phyloP scores from a whole-genome alignment of 1,140 invertebrate genomes.

The Meloidogyne floridensis region DNA sequence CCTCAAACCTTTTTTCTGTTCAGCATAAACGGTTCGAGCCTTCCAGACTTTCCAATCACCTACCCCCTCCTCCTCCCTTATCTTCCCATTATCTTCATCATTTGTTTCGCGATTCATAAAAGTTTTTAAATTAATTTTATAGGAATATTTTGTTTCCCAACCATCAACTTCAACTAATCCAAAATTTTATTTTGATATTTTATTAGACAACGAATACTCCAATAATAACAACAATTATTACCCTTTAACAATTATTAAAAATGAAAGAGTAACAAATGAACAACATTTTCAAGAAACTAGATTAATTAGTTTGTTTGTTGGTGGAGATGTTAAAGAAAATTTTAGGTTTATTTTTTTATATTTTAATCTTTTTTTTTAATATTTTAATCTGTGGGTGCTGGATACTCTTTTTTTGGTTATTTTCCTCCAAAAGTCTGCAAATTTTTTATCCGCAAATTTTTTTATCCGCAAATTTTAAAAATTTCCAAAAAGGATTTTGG shows the following conservation, averaged over 20 bases:
- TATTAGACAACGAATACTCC: not conserved
- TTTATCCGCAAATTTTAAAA: too few relatives aligned
- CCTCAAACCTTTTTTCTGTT: too few relatives aligned
- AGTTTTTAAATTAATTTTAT: not conserved
- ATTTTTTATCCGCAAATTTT: too few relatives aligned
- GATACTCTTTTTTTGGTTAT: too few relatives aligned
- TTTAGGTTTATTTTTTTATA: not conserved
- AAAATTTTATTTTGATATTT: slow-evolving; percentile 20
- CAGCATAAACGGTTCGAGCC: too few relatives aligned
- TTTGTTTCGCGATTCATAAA: too few relatives aligned
- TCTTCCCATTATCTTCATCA: too few relatives aligned
- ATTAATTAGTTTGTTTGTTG: slow-evolving; percentile 70
- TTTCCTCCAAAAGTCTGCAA: too few relatives aligned
- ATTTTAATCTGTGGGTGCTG: too few relatives aligned
- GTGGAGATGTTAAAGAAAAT: not conserved
- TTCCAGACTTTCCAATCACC: too few relatives aligned
- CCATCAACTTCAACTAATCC: not conserved
- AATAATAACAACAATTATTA: slow-evolving; percentile 33
- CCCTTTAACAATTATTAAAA: slow-evolving; percentile 64
- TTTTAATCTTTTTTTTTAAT: slow-evolving; percentile 28
- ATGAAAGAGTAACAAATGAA: slow-evolving; percentile 70
- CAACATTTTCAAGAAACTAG: slow-evolving; percentile 79
- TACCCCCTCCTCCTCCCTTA: too few relatives aligned
- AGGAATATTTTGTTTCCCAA: not conserved
- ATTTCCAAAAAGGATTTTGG: too few relatives aligned